Evolutionary conservation across 2,888 invertebrate genomes (phyloP).

Genomic region (Dryomyza anilis): DNA sequence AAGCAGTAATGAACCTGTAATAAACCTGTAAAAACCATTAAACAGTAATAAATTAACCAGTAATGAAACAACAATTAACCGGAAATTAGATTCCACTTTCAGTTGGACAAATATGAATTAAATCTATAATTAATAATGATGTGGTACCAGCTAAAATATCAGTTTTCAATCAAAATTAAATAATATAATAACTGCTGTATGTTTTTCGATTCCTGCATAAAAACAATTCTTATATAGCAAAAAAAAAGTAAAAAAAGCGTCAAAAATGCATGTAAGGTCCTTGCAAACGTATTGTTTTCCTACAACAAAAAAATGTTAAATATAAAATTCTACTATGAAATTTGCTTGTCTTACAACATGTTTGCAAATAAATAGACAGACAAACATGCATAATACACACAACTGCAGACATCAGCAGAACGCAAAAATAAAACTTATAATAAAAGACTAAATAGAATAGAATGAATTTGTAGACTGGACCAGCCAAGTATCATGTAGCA

Average conservation of each 20-base stretch:
- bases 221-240: background rate
- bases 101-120: too few relatives aligned
- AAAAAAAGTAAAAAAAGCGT: background rate
- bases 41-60: too few relatives aligned
- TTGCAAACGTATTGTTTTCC: too few relatives aligned
- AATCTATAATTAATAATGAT: too few relatives aligned
- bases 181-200: background rate
- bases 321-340: background rate
- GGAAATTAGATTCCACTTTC: too few relatives aligned
- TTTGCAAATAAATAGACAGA: background rate
- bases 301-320: background rate
- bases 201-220: background rate
- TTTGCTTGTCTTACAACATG: constrained; percentile 5
- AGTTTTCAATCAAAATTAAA: background rate
- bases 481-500: background rate
- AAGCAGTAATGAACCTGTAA: too few relatives aligned
- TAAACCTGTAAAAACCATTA: too few relatives aligned
- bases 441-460: too few relatives aligned
- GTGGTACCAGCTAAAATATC: too few relatives aligned
- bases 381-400: background rate
- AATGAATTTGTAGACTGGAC: background rate
- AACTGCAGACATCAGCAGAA: background rate
- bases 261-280: background rate
- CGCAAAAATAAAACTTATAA: background rate
- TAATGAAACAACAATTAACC: too few relatives aligned